Evolutionary conservation across 2,113 vertebrate genomes (phyloP).

Genomic region (Hippocampus mohnikei): DNA sequence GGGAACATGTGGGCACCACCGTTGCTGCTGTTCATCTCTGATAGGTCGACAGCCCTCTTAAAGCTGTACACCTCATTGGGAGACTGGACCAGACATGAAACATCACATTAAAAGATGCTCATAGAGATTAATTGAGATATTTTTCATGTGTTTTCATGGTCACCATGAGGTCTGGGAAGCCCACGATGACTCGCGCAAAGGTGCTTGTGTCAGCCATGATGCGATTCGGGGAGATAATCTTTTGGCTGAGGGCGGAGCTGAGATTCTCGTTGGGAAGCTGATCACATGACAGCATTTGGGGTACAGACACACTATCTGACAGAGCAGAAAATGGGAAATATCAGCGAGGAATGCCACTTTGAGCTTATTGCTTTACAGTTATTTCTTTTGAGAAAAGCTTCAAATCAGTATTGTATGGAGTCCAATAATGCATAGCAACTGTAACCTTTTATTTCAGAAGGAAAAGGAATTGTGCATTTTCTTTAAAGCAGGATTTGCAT

Average conservation of each 20-base stretch:
- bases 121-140: not conserved
- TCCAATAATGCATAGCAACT: too few relatives aligned
- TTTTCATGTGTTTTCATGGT: slow-evolving; percentile 29
- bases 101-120: not conserved
- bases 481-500: too few relatives aligned
- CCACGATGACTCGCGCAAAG: slow-evolving; percentile 82
- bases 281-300: slow-evolving; percentile 82
- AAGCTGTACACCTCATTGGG: slow-evolving; percentile 91
- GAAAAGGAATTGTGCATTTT: too few relatives aligned
- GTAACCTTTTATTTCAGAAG: too few relatives aligned
- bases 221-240: slow-evolving; percentile 91
- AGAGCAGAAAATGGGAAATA: not conserved
- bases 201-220: slow-evolving; percentile 77
- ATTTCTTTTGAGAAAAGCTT: too few relatives aligned
- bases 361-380: too few relatives aligned
- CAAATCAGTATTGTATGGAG: too few relatives aligned
- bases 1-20: slow-evolving; percentile 57
- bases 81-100: slow-evolving; percentile 72
- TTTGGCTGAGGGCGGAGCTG: slow-evolving; percentile 86
- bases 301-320: slow-evolving; percentile 67
- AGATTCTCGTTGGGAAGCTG: slow-evolving; percentile 89
- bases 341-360: not conserved
- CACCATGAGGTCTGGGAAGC: slow-evolving; percentile 96
- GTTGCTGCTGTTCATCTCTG: slow-evolving; percentile 49
- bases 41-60: slow-evolving; percentile 75